Evolutionary conservation across 2,888 invertebrate species (phyloP).

Genomic region (Pegoplata infirma): DNA sequence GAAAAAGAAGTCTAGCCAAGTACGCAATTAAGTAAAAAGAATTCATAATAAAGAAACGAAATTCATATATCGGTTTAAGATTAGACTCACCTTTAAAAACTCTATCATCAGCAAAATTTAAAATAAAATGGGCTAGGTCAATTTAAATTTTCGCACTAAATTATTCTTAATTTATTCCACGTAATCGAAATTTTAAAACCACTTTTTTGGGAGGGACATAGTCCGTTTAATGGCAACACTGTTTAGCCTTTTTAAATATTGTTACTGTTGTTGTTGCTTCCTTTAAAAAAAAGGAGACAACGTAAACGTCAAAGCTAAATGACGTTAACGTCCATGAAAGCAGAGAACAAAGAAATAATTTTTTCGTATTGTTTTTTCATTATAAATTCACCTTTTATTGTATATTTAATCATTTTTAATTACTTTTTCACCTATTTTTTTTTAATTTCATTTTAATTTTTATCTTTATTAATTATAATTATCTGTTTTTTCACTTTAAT

Average conservation of each 20-base stretch:
- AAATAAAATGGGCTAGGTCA: no score
- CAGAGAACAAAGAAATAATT: slow-evolving; percentile 58
- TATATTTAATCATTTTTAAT: neutral
- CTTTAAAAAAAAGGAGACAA: slow-evolving; percentile 43
- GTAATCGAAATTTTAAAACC: no score
- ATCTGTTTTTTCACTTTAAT: neutral
- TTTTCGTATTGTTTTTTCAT: neutral
- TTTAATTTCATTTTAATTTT: neutral
- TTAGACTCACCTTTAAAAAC: no score
- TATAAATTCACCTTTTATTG: slow-evolving; percentile 9
- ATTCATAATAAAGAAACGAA: no score
- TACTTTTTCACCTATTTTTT: slow-evolving; percentile 1
- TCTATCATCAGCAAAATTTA: no score
- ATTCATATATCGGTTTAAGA: no score
- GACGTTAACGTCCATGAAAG: slow-evolving; percentile 47
- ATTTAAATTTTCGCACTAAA: no score
- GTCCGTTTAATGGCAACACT: neutral
- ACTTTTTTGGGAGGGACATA: neutral
- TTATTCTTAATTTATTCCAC: no score
- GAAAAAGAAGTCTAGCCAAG: no score
- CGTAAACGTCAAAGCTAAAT: slow-evolving; percentile 53
- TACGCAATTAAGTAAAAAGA: no score
- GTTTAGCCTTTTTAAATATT: slow-evolving; percentile 46
- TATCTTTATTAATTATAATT: neutral
- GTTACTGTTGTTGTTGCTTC: slow-evolving; percentile 28